phyloP scores from a whole-genome alignment of 1,140 invertebrate genomes.

The Andricus grossulariae region DNA sequence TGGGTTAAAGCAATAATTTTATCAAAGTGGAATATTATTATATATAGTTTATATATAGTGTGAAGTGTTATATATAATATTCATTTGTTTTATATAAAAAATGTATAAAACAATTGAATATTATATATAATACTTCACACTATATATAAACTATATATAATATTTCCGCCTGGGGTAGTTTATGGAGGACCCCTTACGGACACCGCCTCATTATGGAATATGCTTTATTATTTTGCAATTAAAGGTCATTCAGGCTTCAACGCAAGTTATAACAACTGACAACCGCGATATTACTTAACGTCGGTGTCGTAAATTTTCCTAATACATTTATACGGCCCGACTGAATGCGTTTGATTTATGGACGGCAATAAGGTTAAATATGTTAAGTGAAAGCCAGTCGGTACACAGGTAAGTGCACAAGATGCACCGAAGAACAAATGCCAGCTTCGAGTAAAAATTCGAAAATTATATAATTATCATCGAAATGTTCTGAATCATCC shows the following conservation, averaged over 20 bases:
- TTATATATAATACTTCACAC: too few species aligned
- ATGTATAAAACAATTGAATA: too few species aligned
- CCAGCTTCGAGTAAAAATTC: neutral
- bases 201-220: neutral
- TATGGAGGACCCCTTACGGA: too few species aligned
- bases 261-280: conserved; percentile 43
- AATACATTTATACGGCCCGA: conserved; percentile 55
- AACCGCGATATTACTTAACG: conserved; percentile 34
- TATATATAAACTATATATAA: too few species aligned
- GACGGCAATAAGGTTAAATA: conserved; percentile 60
- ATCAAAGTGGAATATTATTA: too few species aligned
- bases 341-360: conserved; percentile 58
- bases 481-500: neutral
- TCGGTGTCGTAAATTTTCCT: conserved; percentile 56
- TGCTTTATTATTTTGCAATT: conserved; percentile 39
- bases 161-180: too few species aligned
- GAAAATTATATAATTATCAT: neutral
- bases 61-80: too few species aligned
- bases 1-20: too few species aligned
- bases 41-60: too few species aligned
- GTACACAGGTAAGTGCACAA: conserved; percentile 3
- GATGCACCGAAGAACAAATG: conserved; percentile 25
- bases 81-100: too few species aligned
- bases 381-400: conserved; percentile 57
- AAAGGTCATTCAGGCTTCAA: conserved; percentile 50